phyloP scores from a whole-genome alignment of 2,113 vertebrate species.

The Percopsis transmontana region DNA sequence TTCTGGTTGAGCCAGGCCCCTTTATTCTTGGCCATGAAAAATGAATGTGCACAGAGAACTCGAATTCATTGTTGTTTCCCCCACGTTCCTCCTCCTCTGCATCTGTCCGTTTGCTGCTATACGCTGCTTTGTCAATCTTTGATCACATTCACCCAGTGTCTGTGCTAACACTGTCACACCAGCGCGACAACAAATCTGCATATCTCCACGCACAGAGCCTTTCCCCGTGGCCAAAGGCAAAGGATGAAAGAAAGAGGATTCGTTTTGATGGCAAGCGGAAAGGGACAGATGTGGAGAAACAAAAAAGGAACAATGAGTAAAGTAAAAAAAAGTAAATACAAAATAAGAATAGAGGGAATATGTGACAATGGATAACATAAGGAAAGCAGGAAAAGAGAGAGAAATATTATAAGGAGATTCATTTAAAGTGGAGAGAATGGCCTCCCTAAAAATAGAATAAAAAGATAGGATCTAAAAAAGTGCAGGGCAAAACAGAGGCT shows the following conservation, averaged over 20 bases:
- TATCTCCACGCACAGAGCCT: constrained; percentile 15
- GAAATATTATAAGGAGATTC: constrained; percentile 6
- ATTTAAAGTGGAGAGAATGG: constrained; percentile 22
- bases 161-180: constrained; percentile 42
- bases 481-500: neutral
- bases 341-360: constrained; percentile 37
- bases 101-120: constrained; percentile 26
- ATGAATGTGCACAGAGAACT: constrained; percentile 3
- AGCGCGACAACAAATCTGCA: constrained; percentile 41
- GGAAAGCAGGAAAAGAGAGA: constrained; percentile 7
- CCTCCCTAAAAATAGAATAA: constrained; percentile 8
- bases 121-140: constrained; percentile 24
- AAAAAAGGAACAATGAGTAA: constrained; percentile 37
- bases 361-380: constrained; percentile 36
- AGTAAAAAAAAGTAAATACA: constrained; percentile 3
- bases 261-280: constrained; percentile 39
- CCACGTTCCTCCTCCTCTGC: neutral
- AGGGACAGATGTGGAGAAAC: constrained; percentile 41
- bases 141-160: constrained; percentile 42
- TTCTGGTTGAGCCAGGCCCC: neutral
- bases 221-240: constrained; percentile 35
- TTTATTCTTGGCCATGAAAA: constrained; percentile 4
- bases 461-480: constrained; percentile 11
- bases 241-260: constrained; percentile 49
- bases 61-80: constrained; percentile 2